phyloP scores from a whole-genome alignment of 2,888 invertebrate genomes.

The Melinopterus prodromus region DNA sequence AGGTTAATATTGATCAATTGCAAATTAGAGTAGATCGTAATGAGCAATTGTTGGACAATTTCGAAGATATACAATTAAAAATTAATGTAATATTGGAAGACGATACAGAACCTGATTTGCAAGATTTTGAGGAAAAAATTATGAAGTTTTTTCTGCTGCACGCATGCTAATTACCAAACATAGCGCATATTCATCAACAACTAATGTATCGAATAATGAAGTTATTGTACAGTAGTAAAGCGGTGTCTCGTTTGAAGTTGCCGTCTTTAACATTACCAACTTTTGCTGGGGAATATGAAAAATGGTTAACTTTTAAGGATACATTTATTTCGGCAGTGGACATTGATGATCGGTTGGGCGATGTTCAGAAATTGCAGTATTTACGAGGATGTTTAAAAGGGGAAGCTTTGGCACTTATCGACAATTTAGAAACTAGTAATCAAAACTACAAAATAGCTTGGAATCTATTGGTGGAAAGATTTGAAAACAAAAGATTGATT shows the following conservation, averaged over 20 bases:
- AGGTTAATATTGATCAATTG: not conserved
- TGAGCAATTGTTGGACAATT: too few species aligned
- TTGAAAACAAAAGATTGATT: slow-evolving; percentile 30
- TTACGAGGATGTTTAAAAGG: not conserved
- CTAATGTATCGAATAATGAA: not conserved
- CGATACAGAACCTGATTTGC: not conserved
- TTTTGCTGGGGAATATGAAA: not conserved
- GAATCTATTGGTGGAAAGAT: slow-evolving; percentile 38
- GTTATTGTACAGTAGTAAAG: not conserved
- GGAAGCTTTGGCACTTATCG: not conserved
- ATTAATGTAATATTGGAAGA: not conserved
- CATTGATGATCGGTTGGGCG: not conserved
- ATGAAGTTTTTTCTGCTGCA: not conserved
- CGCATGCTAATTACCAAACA: not conserved
- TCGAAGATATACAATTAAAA: not conserved
- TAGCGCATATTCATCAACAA: not conserved
- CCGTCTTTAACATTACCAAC: too few species aligned
- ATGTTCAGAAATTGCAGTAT: not conserved
- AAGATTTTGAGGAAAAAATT: not conserved
- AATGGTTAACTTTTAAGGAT: not conserved
- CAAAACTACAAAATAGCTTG: slow-evolving; percentile 38
- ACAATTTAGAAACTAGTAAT: not conserved
- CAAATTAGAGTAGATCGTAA: not conserved
- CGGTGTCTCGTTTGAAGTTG: too few species aligned
- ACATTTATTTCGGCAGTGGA: not conserved